Base-by-base conservation (phyloP, 2,888 invertebrate species). In the Sinelater perroti region DNA sequence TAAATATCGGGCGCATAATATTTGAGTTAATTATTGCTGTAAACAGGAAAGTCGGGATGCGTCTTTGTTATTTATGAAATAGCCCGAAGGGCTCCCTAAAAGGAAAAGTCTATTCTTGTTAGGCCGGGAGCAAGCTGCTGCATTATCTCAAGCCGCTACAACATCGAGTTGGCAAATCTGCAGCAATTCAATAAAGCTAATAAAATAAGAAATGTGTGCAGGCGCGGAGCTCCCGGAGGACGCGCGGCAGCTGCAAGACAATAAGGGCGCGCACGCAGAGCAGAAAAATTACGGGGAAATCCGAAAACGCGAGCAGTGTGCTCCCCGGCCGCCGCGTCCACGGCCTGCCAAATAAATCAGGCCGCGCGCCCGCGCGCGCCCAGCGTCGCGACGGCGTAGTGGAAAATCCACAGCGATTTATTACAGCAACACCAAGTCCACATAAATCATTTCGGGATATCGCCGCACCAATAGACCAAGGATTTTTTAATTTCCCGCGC, bases 371-470 rank as follows among this genome's bases (percentile, higher is more conserved):
- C 62, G 67, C 67, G 67, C 64, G 67, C 64, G 67, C 66, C 65
- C 67, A 67, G 64, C 64, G 64, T 64, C 57, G 60, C 67, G 67
- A 67, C 66, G 66, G 60, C 66, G 67, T 65, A 68, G 67, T 66
- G 65, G 66, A 67, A 67, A 69, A 66, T 66, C 67, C 60, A 47
- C 57, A 56, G 64, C 66, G 66, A 68, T 69, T 69, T 67, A 67
- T 68, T 64, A 68, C 66, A 66, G 69, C 70, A 70, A 70, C 72
- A 70, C 70, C 70, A 67, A 67, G 68, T 65, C 70, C 56, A 67
- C 72, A 72, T 76, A 75, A 75, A 75, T 75, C 76, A 75, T 74
- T 70, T 72, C 71, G 62, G 71, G 73, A 73, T 74, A 74, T 73
- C 72, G 71, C 68, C 62, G 62, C 68, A 67, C 60, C 64, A 69